These are phyloP conservation scores for Myotis daubentonii DNA, from an alignment of 2,797 vertebrate species.

Conservation along the genomic window DNA sequence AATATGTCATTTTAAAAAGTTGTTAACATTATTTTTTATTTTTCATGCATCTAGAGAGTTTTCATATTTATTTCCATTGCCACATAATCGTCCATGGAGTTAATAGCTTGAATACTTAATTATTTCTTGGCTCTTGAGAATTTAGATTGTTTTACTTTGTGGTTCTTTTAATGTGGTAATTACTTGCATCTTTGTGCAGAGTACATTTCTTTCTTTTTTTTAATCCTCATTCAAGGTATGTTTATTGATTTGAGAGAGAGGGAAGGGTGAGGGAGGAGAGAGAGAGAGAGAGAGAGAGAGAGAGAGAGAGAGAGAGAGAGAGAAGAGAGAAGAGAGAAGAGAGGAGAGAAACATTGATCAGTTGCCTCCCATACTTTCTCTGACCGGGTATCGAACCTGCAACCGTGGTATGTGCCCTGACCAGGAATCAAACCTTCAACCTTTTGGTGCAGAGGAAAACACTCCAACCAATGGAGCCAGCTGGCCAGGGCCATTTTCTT, in stretches of 20 bases:
- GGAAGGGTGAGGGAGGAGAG: too few relatives aligned
- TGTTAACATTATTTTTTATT: not conserved
- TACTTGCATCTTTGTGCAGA: not conserved
- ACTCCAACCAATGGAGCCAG: not conserved
- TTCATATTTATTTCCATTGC: not conserved
- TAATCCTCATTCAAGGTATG: not conserved
- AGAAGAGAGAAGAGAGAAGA: too few relatives aligned
- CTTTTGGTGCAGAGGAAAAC: not conserved
- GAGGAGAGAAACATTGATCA: not conserved
- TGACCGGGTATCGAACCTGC: not conserved
- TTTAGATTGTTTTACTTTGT: not conserved
- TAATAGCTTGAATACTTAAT: constrained; percentile 12
- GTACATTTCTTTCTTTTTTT: not conserved
- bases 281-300: too few relatives aligned
- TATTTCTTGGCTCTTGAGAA: not conserved
- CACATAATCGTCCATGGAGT: not conserved
- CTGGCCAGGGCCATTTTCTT: not conserved
- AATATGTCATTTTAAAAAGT: not conserved
- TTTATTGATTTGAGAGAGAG: not conserved
- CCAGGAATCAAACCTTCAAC: too few relatives aligned
- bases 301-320: too few relatives aligned
- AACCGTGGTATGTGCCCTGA: not conserved
- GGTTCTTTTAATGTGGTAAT: not conserved
- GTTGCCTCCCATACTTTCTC: not conserved
- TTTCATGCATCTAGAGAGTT: not conserved